A percentile compares a stretch with the other conserved stretches of the same genome.
phyloP scores from a whole-genome alignment of 2,888 invertebrate genomes.

The Cataglyphis cursor region DNA sequence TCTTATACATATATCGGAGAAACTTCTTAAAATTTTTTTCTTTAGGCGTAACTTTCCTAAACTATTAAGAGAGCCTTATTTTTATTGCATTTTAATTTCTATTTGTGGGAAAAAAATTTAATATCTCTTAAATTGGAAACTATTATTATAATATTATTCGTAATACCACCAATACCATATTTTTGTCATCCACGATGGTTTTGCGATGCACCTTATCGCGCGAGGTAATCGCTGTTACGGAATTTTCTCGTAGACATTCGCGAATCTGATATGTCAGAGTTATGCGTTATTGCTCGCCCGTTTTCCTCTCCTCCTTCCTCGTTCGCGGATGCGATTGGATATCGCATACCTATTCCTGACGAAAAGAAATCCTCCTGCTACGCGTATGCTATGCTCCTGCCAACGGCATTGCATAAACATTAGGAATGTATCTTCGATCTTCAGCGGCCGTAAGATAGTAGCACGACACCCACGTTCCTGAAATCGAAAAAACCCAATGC shows the following conservation, averaged over 20 bases:
- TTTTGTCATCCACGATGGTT: slow-evolving; percentile 23
- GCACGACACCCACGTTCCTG: slow-evolving; percentile 76
- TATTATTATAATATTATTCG: slow-evolving; percentile 15
- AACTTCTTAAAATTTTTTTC: not conserved
- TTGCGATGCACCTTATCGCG: slow-evolving; percentile 26
- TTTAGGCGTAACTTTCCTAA: not conserved
- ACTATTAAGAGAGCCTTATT: not conserved
- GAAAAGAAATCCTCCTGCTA: slow-evolving; percentile 70
- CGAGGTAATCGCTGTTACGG: slow-evolving; percentile 46
- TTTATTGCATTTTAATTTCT: slow-evolving; percentile 32
- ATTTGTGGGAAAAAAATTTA: not conserved
- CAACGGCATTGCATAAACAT: slow-evolving; percentile 79
- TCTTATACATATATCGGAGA: not conserved
- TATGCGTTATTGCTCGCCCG: slow-evolving; percentile 79
- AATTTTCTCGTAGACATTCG: slow-evolving; percentile 58
- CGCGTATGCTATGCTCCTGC: slow-evolving; percentile 64
- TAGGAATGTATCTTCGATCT: slow-evolving; percentile 80
- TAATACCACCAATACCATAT: not conserved
- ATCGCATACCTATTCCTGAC: slow-evolving; percentile 71
- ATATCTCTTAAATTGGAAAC: not conserved
- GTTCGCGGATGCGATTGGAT: slow-evolving; percentile 63
- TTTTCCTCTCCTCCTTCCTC: slow-evolving; percentile 38
- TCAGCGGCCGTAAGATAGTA: slow-evolving; percentile 73
- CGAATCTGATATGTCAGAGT: slow-evolving; percentile 78
- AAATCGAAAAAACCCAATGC: slow-evolving; percentile 73